phyloP scores from a whole-genome alignment of 2,797 vertebrate species.

The Spinibarbus caldwelli region DNA sequence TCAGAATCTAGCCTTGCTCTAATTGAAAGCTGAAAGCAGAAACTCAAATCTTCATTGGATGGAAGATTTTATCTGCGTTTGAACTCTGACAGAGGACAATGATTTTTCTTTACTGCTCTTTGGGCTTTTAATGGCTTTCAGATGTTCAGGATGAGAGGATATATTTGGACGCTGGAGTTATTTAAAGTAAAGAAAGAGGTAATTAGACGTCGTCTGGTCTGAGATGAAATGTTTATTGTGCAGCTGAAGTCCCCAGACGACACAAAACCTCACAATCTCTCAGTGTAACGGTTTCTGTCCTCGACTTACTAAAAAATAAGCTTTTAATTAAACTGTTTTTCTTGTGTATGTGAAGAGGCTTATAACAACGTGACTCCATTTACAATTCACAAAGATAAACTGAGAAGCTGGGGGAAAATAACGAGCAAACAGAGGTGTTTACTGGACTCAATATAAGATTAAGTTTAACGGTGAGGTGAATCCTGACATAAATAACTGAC shows the following conservation, averaged over 20 bases:
- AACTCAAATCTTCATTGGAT: not conserved
- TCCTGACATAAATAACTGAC: not conserved
- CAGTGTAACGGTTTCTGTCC: constrained; percentile 29
- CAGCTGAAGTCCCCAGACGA: constrained; percentile 36
- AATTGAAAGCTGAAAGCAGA: not conserved
- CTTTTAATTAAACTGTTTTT: constrained; percentile 54
- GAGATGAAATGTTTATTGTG: constrained; percentile 41
- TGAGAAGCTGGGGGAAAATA: constrained; percentile 16
- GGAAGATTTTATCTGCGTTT: not conserved
- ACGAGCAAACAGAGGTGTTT: constrained; percentile 23
- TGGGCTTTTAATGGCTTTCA: constrained; percentile 11
- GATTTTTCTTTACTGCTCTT: not conserved
- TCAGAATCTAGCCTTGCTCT: not conserved
- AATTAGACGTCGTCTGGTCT: constrained; percentile 43
- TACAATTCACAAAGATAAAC: constrained; percentile 38
- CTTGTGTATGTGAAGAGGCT: constrained; percentile 28
- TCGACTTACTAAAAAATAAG: constrained; percentile 34
- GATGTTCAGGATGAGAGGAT: not conserved
- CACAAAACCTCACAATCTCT: constrained; percentile 28
- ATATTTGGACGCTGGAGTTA: not conserved
- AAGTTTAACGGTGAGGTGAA: not conserved
- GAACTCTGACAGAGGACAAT: constrained; percentile 3
- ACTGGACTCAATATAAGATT: not conserved
- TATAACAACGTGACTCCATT: constrained; percentile 18
- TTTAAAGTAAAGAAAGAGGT: constrained; percentile 1